A percentile compares a stretch with the other conserved stretches of the same genome.
phyloP scores from a whole-genome alignment of 2,113 vertebrate species.

The Stegastes partitus region DNA sequence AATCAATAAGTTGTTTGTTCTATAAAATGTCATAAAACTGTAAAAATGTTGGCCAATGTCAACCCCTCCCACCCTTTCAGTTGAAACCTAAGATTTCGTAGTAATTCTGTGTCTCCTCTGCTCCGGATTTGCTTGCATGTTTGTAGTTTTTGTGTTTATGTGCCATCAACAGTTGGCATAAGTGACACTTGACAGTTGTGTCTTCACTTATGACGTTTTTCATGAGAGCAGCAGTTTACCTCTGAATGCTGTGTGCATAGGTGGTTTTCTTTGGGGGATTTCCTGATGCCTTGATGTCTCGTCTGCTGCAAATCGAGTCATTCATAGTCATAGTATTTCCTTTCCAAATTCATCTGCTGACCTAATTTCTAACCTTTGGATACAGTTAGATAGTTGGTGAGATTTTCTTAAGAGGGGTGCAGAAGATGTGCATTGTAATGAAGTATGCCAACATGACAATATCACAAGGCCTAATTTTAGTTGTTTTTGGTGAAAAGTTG shows the following conservation, averaged over 20 bases:
- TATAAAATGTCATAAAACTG: too few species aligned
- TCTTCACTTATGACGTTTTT: neutral
- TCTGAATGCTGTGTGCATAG: neutral
- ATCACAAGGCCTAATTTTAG: too few species aligned
- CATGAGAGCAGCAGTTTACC: neutral
- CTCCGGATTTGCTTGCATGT: neutral
- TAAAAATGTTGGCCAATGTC: too few species aligned
- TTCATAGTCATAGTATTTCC: neutral
- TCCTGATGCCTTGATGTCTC: slow-evolving; percentile 16
- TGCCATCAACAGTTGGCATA: neutral
- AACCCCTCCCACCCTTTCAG: too few species aligned
- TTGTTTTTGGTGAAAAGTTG: too few species aligned
- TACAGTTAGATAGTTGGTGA: neutral
- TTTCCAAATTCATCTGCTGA: neutral
- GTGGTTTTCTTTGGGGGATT: slow-evolving; percentile 31
- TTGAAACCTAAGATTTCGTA: too few species aligned
- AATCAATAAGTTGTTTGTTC: too few species aligned
- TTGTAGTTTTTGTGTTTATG: neutral
- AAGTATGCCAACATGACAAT: too few species aligned
- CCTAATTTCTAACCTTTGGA: neutral
- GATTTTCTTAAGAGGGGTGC: neutral
- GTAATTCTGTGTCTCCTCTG: too few species aligned
- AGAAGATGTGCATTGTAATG: too few species aligned
- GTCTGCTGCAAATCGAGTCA: neutral
- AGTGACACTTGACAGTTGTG: neutral